phyloP scores from a whole-genome alignment of 2,113 vertebrate genomes.

The Eudorcas thomsonii region DNA sequence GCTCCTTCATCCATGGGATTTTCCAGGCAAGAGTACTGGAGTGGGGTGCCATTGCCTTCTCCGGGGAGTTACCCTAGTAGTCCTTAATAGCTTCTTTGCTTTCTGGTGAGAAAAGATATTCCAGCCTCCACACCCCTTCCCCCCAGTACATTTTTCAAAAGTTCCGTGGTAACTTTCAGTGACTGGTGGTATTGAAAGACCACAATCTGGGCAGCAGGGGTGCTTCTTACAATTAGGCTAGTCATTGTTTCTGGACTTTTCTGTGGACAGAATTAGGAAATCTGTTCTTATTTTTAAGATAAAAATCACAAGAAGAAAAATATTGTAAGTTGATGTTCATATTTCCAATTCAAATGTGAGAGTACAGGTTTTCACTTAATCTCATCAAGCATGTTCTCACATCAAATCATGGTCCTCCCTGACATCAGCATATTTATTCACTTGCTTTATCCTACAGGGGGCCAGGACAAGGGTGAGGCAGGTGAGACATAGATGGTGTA shows the following conservation, averaged over 20 bases:
- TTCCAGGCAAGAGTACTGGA: too few species aligned
- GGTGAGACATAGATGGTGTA: background rate
- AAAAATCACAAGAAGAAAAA: background rate
- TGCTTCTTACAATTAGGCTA: background rate
- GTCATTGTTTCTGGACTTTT: background rate
- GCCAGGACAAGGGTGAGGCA: background rate
- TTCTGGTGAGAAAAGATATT: background rate
- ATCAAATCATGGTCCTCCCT: background rate
- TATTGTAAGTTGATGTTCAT: background rate
- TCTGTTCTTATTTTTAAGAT: background rate
- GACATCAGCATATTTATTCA: background rate
- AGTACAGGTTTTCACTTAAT: background rate
- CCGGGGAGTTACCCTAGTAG: background rate
- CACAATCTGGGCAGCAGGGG: background rate
- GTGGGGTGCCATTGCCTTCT: too few species aligned
- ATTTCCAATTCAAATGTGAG: background rate
- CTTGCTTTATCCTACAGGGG: background rate
- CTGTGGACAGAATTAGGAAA: background rate
- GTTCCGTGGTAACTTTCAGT: background rate
- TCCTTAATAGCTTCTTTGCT: background rate
- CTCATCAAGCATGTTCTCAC: background rate
- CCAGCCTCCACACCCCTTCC: rapidly evolving
- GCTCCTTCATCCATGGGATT: too few species aligned
- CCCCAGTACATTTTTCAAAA: background rate
- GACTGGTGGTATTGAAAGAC: background rate